These are phyloP conservation scores for Sternotherus odoratus DNA, from an alignment of 2,797 vertebrate genomes.

Conservation along the genomic window DNA sequence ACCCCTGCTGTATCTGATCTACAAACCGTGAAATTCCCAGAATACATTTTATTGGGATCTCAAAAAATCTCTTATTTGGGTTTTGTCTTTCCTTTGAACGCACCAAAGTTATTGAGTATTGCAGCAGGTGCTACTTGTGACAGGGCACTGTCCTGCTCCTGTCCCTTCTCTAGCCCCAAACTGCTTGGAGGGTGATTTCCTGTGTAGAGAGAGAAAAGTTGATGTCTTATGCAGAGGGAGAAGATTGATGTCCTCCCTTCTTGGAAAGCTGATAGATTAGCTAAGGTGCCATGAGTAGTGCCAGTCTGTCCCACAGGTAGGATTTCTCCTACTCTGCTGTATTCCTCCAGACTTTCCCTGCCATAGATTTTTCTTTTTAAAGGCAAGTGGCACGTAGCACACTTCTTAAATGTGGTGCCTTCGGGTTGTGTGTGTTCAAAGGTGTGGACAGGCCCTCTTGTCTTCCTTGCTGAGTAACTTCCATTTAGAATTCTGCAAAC, in stretches of 20 bases:
- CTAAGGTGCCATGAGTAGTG: neutral
- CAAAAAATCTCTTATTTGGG: neutral
- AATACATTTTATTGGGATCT: neutral
- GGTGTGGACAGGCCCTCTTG: neutral
- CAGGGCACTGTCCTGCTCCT: neutral
- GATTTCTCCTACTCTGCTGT: rapidly evolving
- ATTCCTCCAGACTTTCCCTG: rapidly evolving
- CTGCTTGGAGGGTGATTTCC: neutral
- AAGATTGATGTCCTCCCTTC: neutral
- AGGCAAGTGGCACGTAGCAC: too few relatives aligned
- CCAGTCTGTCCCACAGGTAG: neutral
- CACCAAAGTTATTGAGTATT: neutral
- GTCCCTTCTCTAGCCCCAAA: neutral
- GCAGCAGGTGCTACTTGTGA: neutral
- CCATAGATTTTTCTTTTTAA: neutral
- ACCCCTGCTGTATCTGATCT: neutral
- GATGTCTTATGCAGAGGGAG: rapidly evolving
- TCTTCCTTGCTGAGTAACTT: neutral
- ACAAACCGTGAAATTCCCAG: neutral
- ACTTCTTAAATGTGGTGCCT: neutral
- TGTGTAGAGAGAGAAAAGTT: rapidly evolving
- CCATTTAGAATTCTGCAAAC: neutral
- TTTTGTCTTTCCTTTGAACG: neutral
- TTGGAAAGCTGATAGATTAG: rapidly evolving
- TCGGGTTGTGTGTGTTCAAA: neutral